Percentiles rank a stretch among this genome's conserved stretches.
Conservation (phyloP, 2,113 vertebrate genomes). For the Laticauda colubrina region DNA sequence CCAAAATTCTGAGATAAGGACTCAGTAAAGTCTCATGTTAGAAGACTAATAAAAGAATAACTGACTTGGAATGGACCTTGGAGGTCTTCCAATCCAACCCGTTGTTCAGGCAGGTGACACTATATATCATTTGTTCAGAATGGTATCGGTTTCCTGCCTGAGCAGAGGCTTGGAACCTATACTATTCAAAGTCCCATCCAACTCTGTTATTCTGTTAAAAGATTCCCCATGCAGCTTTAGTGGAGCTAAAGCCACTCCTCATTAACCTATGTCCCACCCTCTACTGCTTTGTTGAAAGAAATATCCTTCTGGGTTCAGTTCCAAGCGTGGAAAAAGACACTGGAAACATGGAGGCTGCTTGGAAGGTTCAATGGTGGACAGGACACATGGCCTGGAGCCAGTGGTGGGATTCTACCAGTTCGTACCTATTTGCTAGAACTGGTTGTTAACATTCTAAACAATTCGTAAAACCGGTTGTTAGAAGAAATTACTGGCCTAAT, state of each 20-base stretch:
- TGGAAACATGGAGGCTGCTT: too few relatives aligned
- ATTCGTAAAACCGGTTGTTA: too few relatives aligned
- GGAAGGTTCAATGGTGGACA: too few relatives aligned
- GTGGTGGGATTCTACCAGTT: too few relatives aligned
- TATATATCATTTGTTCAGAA: neutral
- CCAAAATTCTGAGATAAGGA: neutral
- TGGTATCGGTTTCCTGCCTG: neutral
- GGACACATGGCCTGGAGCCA: too few relatives aligned
- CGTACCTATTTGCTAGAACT: too few relatives aligned
- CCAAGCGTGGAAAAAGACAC: too few relatives aligned
- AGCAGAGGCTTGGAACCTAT: neutral
- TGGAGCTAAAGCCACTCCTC: conserved; percentile 24
- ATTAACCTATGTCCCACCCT: neutral
- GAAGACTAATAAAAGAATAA: neutral
- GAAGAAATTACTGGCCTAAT: too few relatives aligned
- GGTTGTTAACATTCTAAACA: too few relatives aligned
- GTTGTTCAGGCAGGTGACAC: neutral
- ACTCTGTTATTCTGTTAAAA: neutral
- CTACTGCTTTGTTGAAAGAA: neutral
- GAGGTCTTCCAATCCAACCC: neutral
- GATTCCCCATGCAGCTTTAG: neutral
- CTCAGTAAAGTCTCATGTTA: conserved; percentile 9
- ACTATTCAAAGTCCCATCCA: neutral
- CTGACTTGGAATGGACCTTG: neutral
- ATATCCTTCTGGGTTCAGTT: too few relatives aligned